Conservation (phyloP, 2,888 invertebrate genomes). For the Odontocolon sp. region DNA sequence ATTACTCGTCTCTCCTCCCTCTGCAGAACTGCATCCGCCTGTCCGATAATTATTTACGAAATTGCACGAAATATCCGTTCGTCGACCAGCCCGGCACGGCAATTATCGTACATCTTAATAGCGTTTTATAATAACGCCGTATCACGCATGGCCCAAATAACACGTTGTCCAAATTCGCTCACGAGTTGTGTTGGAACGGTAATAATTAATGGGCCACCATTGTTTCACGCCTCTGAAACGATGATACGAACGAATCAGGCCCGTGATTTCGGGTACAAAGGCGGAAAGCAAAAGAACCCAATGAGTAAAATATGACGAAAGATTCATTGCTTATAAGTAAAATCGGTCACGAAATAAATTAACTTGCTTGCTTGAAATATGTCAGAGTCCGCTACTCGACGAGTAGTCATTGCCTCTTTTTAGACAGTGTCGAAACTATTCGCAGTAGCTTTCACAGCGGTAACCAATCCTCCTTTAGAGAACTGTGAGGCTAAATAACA, state of each 20-base stretch:
- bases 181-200: slow-evolving; percentile 58
- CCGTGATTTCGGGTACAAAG: slow-evolving; percentile 55
- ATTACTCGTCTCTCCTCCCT: slow-evolving; percentile 21
- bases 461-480: slow-evolving; percentile 4
- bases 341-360: slow-evolving; percentile 41
- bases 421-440: slow-evolving; percentile 39
- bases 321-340: slow-evolving; percentile 18
- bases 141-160: slow-evolving; percentile 70
- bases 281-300: slow-evolving; percentile 44
- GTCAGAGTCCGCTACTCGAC: slow-evolving; percentile 42
- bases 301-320: slow-evolving; percentile 43
- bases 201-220: slow-evolving; percentile 67
- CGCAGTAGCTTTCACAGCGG: slow-evolving; percentile 17
- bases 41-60: slow-evolving; percentile 65
- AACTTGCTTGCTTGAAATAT: slow-evolving; percentile 5
- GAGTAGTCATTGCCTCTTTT: slow-evolving; percentile 53
- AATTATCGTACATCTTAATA: slow-evolving; percentile 71
- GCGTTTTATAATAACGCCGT: slow-evolving; percentile 68
- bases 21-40: slow-evolving; percentile 47
- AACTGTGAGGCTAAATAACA: slow-evolving; percentile 40
- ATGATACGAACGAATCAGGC: slow-evolving; percentile 33
- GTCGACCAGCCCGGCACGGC: slow-evolving; percentile 51
- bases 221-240: slow-evolving; percentile 64
- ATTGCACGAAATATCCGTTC: slow-evolving; percentile 60
- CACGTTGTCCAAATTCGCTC: slow-evolving; percentile 61